These are phyloP conservation scores for Rousettus leschenaultii DNA, from an alignment of 2,113 vertebrate species.

Conservation along the genomic window DNA sequence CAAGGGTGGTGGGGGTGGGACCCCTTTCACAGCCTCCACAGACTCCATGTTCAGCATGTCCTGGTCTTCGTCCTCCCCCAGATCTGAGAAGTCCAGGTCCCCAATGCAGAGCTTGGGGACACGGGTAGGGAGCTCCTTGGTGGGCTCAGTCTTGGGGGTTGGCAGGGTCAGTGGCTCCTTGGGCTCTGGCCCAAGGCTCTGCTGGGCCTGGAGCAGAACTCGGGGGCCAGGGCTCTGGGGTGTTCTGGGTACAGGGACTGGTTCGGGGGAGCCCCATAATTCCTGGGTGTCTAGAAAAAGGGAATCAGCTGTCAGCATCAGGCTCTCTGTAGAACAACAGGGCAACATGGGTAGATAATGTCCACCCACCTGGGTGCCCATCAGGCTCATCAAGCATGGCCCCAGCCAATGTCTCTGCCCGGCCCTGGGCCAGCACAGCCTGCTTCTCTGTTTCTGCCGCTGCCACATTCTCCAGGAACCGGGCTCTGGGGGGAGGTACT, in stretches of 20 bases:
- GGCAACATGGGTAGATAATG: not conserved
- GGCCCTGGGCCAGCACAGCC: constrained; percentile 80
- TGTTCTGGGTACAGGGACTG: constrained; percentile 31
- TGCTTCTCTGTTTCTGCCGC: constrained; percentile 89
- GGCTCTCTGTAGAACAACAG: not conserved
- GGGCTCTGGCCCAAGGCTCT: constrained; percentile 85
- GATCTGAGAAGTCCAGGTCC: constrained; percentile 97
- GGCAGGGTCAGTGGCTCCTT: constrained; percentile 81
- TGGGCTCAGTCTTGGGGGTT: constrained; percentile 78
- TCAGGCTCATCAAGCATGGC: constrained; percentile 37
- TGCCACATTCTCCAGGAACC: constrained; percentile 91
- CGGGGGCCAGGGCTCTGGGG: constrained; percentile 40
- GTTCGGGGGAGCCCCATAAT: constrained; percentile 12
- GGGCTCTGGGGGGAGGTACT: constrained; percentile 83
- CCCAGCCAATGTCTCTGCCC: constrained; percentile 61
- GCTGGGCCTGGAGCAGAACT: constrained; percentile 79
- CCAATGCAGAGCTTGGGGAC: constrained; percentile 88
- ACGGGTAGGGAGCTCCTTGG: constrained; percentile 82
- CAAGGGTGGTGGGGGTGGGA: constrained; percentile 53
- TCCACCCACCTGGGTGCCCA: rapidly evolving
- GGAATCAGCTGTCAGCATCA: not conserved
- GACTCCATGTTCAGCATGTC: constrained; percentile 86
- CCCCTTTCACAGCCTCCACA: not conserved
- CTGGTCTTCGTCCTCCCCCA: constrained; percentile 93
- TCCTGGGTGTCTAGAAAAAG: not conserved